Evolutionary conservation across 2,797 vertebrate genomes (phyloP), one percentile per base, ranked within the genome.

Genomic region (Diplodus puntazzo): DNA sequence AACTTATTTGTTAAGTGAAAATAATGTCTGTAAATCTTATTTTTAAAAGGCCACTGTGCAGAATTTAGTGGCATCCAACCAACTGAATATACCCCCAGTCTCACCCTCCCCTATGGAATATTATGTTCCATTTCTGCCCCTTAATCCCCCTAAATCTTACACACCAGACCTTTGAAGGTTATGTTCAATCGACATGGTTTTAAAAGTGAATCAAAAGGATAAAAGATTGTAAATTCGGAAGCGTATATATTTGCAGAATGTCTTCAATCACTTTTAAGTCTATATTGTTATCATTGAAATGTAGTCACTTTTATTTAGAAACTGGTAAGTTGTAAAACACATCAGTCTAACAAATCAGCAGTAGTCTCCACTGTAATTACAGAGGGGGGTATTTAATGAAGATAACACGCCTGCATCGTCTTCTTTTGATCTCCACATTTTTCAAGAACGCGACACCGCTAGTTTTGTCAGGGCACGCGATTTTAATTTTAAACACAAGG

Each of bases 401-500:
- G 65, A 69, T 69, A 75, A 71, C 61, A 65, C 42, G 14, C 23
- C 54, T 14, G 13, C 50, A 74, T 80, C 63, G 77, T 84, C 18
- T 72, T 18, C 39, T 79, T 77, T 71, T 77, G 49, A 90, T 87
- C 73, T 68, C 45, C n/a, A 13, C 23, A 70, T 79, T 77, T 27
- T 82, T 75, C 25, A 60, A 25, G 25, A 58, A 80, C 46, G 45
- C 59, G 73, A 53, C 57, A 39, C 66, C 43, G 55, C 57, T 50
- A 27, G 63, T 85, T 85, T 71, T 73, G 50, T 85, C 73, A 67
- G 42, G 34, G 60, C 68, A 39, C 67, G 49, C 21, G 50, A 39
- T 80, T 87, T 89, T 55, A 34, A 86, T 89, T 84, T 85, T 18
- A 72, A 88, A 88, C 87, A 86, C 89, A 82, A 85, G 78, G 69